Conservation (phyloP, 2,888 invertebrate genomes). For the Cosmorhoe ocellata region DNA sequence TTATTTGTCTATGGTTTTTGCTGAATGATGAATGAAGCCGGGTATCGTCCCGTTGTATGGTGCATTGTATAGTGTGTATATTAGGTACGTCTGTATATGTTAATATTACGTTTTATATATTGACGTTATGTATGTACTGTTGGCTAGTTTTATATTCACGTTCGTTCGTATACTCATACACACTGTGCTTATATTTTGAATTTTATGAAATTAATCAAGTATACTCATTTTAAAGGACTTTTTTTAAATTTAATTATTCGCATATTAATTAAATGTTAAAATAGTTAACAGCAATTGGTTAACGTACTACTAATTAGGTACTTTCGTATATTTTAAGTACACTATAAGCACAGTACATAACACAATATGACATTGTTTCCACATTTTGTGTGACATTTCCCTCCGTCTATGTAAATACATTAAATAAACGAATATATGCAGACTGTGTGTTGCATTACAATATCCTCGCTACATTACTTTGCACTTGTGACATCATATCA, state of each 20-base stretch:
- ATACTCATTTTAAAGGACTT: not conserved
- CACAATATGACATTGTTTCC: not conserved
- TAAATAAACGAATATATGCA: slow-evolving; percentile 16
- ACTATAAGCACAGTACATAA: slow-evolving; percentile 10
- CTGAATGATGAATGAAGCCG: slow-evolving; percentile 6
- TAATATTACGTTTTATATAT: slow-evolving; percentile 8
- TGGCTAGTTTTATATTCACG: slow-evolving; percentile 11
- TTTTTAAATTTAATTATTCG: no score
- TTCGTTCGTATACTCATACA: not conserved
- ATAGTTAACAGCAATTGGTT: no score
- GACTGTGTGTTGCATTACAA: slow-evolving; percentile 9
- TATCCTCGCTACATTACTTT: slow-evolving; percentile 23
- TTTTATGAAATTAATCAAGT: not conserved
- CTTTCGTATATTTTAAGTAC: not conserved
- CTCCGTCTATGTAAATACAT: slow-evolving; percentile 16
- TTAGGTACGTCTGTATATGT: not conserved
- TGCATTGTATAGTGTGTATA: slow-evolving; percentile 8
- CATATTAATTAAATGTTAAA: no score
- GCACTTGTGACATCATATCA: slow-evolving; percentile 6
- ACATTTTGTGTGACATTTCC: slow-evolving; percentile 5
- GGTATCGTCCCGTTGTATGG: not conserved
- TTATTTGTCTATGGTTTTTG: no score
- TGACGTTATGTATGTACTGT: not conserved
- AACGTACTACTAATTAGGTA: no score
- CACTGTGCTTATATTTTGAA: not conserved